Evolutionary conservation across 1,140 invertebrate genomes (phyloP).

Genomic region (Plodia interpunctella): DNA sequence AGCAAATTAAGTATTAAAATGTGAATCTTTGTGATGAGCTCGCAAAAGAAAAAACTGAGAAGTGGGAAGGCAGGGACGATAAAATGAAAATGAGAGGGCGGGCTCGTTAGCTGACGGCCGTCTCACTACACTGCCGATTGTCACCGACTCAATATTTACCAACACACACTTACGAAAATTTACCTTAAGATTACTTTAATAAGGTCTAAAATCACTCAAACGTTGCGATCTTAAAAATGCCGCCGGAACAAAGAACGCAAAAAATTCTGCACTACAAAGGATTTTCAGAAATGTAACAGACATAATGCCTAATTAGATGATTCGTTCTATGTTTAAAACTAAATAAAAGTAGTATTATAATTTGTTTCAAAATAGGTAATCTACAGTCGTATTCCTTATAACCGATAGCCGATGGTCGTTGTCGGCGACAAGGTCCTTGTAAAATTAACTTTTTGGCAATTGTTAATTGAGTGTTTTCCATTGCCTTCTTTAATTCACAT

Average conservation of each 20-base stretch:
- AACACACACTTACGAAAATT: constrained; percentile 25
- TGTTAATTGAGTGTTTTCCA: too few relatives aligned
- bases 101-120: constrained; percentile 55
- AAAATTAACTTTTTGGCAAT: too few relatives aligned
- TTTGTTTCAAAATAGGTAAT: too few relatives aligned
- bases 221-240: constrained; percentile 34
- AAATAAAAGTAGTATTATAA: too few relatives aligned
- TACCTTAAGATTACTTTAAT: constrained; percentile 26
- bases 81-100: constrained; percentile 61
- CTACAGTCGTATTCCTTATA: too few relatives aligned
- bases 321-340: constrained; percentile 29
- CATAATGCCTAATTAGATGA: constrained; percentile 68
- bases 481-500: too few relatives aligned
- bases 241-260: constrained; percentile 59
- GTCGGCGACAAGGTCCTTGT: too few relatives aligned
- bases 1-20: constrained; percentile 26
- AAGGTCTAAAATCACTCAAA: constrained; percentile 28
- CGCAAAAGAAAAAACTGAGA: constrained; percentile 28
- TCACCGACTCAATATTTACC: constrained; percentile 51
- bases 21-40: constrained; percentile 29
- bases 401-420: too few relatives aligned
- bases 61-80: constrained; percentile 40
- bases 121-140: constrained; percentile 49
- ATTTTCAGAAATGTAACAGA: constrained; percentile 64
- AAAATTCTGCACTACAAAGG: constrained; percentile 65